phyloP scores from a whole-genome alignment of 2,888 invertebrate species.

The Dryococelus australis region DNA sequence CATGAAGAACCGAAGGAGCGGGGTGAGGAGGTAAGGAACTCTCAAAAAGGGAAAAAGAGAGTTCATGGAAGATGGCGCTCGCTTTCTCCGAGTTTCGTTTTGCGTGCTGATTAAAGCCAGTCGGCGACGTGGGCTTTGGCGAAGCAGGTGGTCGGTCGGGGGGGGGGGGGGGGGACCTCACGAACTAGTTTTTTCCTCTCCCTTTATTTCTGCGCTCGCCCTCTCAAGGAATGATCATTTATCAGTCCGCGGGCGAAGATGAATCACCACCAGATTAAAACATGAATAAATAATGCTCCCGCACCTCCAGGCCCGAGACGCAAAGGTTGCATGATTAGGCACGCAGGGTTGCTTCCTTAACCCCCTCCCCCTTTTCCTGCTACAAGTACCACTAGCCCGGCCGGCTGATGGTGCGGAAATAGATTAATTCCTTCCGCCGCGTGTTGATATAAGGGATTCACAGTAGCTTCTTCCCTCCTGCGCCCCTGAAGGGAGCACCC shows the following conservation, averaged over 20 bases:
- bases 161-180: too few relatives aligned
- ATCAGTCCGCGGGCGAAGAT: slow-evolving; percentile 22
- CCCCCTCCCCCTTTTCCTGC: background rate
- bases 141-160: background rate
- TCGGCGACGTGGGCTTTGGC: background rate
- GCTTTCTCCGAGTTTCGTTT: too few relatives aligned
- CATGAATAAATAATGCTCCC: slow-evolving; percentile 37
- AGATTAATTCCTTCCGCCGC: slow-evolving; percentile 7
- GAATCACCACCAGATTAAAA: slow-evolving; percentile 39
- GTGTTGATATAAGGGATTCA: background rate
- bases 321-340: slow-evolving; percentile 24
- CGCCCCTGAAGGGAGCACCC: background rate
- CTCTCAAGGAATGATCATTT: slow-evolving; percentile 23
- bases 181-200: background rate
- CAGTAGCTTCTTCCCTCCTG: background rate
- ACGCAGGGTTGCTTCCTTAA: background rate
- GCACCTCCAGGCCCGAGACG: too few relatives aligned
- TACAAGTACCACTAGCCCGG: background rate
- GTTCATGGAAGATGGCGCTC: too few relatives aligned
- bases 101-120: slow-evolving; percentile 12
- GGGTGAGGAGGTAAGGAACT: too few relatives aligned
- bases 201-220: background rate
- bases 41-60: too few relatives aligned
- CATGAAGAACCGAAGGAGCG: too few relatives aligned
- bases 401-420: background rate